Conservation (phyloP, 2,797 vertebrate species). For the Micrastur ruficollis region DNA sequence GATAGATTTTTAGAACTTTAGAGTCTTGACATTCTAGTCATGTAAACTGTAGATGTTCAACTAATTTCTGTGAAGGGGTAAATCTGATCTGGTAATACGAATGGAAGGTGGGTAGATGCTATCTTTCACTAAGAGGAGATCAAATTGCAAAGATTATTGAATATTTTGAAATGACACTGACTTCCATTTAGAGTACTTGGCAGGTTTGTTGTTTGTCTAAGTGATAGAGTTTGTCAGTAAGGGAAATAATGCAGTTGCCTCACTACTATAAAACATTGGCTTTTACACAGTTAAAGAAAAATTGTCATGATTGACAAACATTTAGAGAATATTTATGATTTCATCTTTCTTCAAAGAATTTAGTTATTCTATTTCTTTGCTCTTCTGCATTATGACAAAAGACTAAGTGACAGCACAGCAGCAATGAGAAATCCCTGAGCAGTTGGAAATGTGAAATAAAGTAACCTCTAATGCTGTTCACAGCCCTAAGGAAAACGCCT, state of each 20-base stretch:
- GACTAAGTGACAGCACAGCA: neutral
- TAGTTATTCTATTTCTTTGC: neutral
- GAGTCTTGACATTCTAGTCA: neutral
- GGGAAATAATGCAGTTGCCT: neutral
- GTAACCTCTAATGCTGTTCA: neutral
- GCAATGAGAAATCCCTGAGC: neutral
- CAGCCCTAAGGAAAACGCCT: neutral
- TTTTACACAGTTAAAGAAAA: neutral
- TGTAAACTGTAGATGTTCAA: neutral
- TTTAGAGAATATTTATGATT: neutral
- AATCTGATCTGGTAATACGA: neutral
- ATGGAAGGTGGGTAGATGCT: neutral
- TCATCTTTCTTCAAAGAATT: neutral
- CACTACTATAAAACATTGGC: neutral
- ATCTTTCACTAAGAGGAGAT: neutral
- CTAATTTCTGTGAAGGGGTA: neutral
- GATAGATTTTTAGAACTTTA: neutral
- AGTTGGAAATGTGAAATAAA: neutral
- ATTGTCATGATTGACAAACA: neutral
- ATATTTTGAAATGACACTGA: neutral
- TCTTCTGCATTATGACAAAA: neutral
- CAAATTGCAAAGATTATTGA: neutral
- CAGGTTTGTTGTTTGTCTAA: neutral
- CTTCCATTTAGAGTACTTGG: neutral
- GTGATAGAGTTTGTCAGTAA: neutral